Evolutionary conservation across 2,113 vertebrate species (phyloP), one percentile per base, ranked within the genome.

Genomic region (Gadus macrocephalus): DNA sequence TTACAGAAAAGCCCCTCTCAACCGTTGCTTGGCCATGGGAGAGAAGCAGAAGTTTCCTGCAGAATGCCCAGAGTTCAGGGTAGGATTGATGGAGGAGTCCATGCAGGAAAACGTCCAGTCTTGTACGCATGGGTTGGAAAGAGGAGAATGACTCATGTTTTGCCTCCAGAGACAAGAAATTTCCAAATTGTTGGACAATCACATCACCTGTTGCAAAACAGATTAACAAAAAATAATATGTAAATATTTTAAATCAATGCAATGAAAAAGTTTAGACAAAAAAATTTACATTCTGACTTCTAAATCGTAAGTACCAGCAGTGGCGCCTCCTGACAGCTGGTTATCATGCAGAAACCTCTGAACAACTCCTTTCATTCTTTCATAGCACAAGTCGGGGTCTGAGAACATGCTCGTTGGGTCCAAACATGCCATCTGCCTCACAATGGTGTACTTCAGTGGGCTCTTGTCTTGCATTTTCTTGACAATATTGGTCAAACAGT

Each of bases 271-370:
- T n/a, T n/a, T n/a, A n/a, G n/a, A n/a, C n/a, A n/a, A n/a, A n/a
- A n/a, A n/a, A 66, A 66, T 11, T 11, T 15, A 64, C 25, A 31
- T 16, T 70, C 22, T 27, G 14, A 58, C 15, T 58, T 12, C 20
- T 64, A 3, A 31, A 64, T 64, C 31, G 5, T 59, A 53, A 22
- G 20, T 64, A 74, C 72, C 72, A 25, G 66, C 73, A 66, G 55
- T 64, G 15, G 61, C 63, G 8, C 73, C 73, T 42, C n/a, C n/a
- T n/a, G n/a, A n/a, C n/a, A n/a, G n/a, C n/a, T n/a, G n/a, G n/a
- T n/a, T n/a, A n/a, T n/a, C 67, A 66, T 74, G 62, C 62, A 74
- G 53, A 69, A 74, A 75, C 58, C 19, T 75, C 19, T 75, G 68
- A 20, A 62, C 68, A 14, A 70, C 25, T 25, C 62, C 0, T 38